Base-by-base conservation (phyloP, 37 sponge, comb jelly and placozoan genomes). In the Mnemiopsis leidyi region DNA sequence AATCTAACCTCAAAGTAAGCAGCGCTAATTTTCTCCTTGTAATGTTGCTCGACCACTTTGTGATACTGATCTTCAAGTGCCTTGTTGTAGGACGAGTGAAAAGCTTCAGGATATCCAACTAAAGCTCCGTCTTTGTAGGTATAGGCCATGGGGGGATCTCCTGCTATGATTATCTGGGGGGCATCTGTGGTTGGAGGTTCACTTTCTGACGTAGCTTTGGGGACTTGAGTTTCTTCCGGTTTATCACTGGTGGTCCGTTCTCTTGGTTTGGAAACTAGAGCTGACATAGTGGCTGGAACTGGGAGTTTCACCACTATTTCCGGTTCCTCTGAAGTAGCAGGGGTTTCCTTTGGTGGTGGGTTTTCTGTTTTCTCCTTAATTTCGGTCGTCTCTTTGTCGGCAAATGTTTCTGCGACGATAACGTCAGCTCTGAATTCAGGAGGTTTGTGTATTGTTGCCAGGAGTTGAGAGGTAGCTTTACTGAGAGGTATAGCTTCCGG, bases 1-100 rank as follows among this genome's bases (percentile, higher is more conserved):
- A 48, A n/a, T 29, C 36, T 35, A 1, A 85, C 90, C 90, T 85
- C 90, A 85, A 85, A 85, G 61, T 85, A 85, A 3, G 90, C 90
- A 85, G 90, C 90, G 30, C 90, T 85, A 23, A 85, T 85, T 21
- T 85, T 85, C 90, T 85, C 90, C 61, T 85, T 85, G 90, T 85
- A 85, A 3, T 85, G 90, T 29, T 85, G 90, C 61, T 85, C 90
- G 13, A 40, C 90, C 7, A 85, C 61, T 40, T 85, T 85, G 28
- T 23, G 38, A 33, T 85, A 85, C 90, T 85, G 90, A 13, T 85
- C 90, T 28, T 85, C 90, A 40, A 85, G 3, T n/a, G 61, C 90
- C 23, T 85, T 85, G 61, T 38, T 85, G 30, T 85, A 85, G 16
- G 79, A 77, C 24, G 25, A 29, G 48, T 85, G 90, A 16, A 85